Evolutionary conservation across 2,797 vertebrate genomes (phyloP), one percentile per base, ranked within the genome.

Genomic region (Enteromius paludinosus): DNA sequence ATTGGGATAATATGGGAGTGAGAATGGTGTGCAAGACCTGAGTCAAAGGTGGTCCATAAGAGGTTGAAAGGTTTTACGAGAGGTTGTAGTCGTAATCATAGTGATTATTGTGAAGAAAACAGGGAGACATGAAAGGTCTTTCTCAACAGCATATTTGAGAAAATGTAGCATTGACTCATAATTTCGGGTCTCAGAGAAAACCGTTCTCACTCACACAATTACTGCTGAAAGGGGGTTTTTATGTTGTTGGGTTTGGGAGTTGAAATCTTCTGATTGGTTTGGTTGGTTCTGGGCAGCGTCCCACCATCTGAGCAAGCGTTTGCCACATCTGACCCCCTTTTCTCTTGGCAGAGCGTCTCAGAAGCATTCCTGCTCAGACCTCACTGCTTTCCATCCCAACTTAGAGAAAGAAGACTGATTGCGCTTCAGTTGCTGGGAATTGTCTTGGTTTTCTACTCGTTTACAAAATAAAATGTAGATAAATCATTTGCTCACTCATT

Each of bases 71-170:
- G 71, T 81, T 82, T 73, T 78, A 81, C 33, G 25, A 41, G 69
- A 56, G 69, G 30, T 75, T 82, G 56, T 79, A 84, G 61, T 75
- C 10, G 20, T 86, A 87, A 88, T 82, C 64, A 86, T 87, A 85
- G 81, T 76, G 81, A 80, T 81, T 85, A 30, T 47, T 78, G 45
- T 81, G 11, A 59, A 30, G 73, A 28, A 77, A 69, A 52, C 30
- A 17, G 30, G 61, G 33, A 70, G 18, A 45, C 62, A 66, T 83
- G 45, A 28, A 41, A 86, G 65, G 15, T 6, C 59, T 84, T 72
- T 72, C 47, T 43, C 23, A 38, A 78, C 30, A 17, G n/a, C 38
- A 62, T 69, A 18, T 56, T 79, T 83, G 35, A 72, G 25, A 56
- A 30, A 47, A 45, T 79, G 38, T n/a, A 61, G 17, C 73, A 72